These are phyloP conservation scores for Diachasmimorpha longicaudata DNA, from an alignment of 1,140 invertebrate species.

Conservation along the genomic window DNA sequence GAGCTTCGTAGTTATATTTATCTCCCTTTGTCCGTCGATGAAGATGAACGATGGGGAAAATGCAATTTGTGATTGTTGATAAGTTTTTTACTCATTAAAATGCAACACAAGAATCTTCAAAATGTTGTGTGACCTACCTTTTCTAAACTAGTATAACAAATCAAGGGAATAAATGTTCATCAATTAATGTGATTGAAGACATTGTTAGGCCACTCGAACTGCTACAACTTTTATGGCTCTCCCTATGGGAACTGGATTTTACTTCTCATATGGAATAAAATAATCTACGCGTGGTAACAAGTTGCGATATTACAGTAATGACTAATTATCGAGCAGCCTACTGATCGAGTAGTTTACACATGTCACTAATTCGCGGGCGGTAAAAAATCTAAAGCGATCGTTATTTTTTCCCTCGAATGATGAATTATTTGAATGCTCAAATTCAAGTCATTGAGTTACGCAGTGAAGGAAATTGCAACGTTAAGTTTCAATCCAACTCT, in stretches of 20 bases:
- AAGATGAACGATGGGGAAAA: slow-evolving; percentile 4
- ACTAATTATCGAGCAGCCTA: slow-evolving; percentile 1
- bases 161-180: not conserved
- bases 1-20: slow-evolving; percentile 32
- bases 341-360: not conserved
- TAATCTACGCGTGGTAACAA: not conserved
- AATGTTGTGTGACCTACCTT: not conserved
- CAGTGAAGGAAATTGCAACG: not conserved
- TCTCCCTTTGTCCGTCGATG: slow-evolving; percentile 2
- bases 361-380: slow-evolving; percentile 9
- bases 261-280: not conserved
- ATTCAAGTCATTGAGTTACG: not conserved
- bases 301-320: not conserved
- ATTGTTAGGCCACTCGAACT: not conserved
- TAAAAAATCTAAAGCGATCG: slow-evolving; percentile 25
- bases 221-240: not conserved
- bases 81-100: not conserved
- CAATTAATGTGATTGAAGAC: not conserved
- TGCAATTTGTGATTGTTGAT: not conserved
- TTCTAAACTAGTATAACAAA: not conserved
- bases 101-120: not conserved
- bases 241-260: not conserved
- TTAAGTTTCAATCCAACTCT: not conserved
- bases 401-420: not conserved
- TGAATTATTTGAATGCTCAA: not conserved